Percentiles rank a stretch among this genome's conserved stretches.
Evolutionary conservation across 1,140 invertebrate genomes (phyloP).

Genomic region (Penaeus vannamei): DNA sequence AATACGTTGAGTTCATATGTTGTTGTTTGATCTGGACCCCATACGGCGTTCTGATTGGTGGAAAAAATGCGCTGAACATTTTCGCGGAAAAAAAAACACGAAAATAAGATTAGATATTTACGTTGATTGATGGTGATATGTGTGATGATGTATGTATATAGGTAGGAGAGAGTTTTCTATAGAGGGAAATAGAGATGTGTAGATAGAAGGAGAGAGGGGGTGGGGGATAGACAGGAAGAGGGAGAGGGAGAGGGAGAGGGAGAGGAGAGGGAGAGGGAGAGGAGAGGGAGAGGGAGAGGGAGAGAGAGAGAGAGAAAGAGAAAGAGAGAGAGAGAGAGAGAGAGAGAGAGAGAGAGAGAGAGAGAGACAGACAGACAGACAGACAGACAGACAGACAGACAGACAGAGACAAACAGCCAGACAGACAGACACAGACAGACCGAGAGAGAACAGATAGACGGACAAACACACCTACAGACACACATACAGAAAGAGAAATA

Average conservation of each 20-base stretch:
- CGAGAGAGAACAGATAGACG: neutral
- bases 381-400: neutral
- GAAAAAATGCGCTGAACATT: no score
- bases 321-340: slow-evolving; percentile 49
- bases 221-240: neutral
- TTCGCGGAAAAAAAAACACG: no score
- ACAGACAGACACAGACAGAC: neutral
- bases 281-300: neutral
- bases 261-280: slow-evolving; percentile 20
- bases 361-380: neutral
- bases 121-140: no score
- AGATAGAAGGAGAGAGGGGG: neutral
- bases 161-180: no score
- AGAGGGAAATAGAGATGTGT: no score
- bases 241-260: slow-evolving; percentile 1
- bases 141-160: no score
- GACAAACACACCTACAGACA: neutral
- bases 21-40: no score
- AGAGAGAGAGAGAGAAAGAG: slow-evolving; percentile 34
- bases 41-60: no score
- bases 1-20: no score
- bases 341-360: neutral
- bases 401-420: neutral
- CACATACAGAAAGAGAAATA: neutral
- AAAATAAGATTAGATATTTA: no score